Conservation (phyloP, 1,140 invertebrate genomes). For the Drosophila lowei region DNA sequence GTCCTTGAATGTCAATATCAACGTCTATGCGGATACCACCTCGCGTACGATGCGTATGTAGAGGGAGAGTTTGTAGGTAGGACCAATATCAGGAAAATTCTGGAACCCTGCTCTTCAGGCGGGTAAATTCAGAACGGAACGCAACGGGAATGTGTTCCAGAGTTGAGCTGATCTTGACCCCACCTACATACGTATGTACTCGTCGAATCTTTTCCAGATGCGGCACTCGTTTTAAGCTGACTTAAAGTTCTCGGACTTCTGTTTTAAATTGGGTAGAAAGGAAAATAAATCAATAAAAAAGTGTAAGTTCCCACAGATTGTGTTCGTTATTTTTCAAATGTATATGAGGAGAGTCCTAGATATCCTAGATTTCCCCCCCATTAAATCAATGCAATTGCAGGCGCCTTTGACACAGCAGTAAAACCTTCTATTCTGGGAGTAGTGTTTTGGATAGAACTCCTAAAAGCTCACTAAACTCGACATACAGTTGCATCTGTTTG, state of each 20-base stretch:
- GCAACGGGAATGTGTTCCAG: too few species aligned
- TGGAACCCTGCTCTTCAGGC: not conserved
- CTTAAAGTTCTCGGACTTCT: too few species aligned
- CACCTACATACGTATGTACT: too few species aligned
- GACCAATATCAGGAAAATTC: slow-evolving; percentile 19
- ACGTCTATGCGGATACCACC: slow-evolving; percentile 61
- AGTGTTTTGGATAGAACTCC: slow-evolving; percentile 40
- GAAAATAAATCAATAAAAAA: too few species aligned
- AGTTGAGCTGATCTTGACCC: too few species aligned
- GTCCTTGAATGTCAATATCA: slow-evolving; percentile 60
- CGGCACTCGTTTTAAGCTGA: too few species aligned
- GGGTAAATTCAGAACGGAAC: too few species aligned
- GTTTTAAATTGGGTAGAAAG: too few species aligned
- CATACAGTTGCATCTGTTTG: slow-evolving; percentile 9
- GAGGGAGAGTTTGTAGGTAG: not conserved
- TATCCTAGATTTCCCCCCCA: slow-evolving; percentile 13
- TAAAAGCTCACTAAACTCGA: slow-evolving; percentile 28
- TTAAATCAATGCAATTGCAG: slow-evolving; percentile 70
- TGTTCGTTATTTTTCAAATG: not conserved
- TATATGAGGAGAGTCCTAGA: too few species aligned
- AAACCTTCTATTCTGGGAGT: slow-evolving; percentile 81
- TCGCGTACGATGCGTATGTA: slow-evolving; percentile 42
- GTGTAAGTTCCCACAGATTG: too few species aligned
- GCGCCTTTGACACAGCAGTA: slow-evolving; percentile 30
- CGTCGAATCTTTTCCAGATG: too few species aligned